Evolutionary conservation across 2,797 vertebrate species (phyloP).

Genomic region (Vipera latastei): DNA sequence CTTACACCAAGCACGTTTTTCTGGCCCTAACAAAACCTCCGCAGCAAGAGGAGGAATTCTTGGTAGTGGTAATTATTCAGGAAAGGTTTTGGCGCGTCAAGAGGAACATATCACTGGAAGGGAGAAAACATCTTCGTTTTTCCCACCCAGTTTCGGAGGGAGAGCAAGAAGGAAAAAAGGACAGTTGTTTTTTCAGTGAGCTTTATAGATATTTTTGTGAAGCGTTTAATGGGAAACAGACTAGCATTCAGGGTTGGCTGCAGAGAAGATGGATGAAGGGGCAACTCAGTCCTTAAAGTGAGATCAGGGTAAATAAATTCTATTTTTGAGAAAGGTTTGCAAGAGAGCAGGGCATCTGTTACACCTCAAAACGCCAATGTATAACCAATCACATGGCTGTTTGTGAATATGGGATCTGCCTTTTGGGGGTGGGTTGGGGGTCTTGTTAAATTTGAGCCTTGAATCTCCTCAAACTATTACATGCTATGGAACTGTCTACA

Average conservation of each 20-base stretch:
- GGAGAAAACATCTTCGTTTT: not conserved
- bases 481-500: conserved; percentile 69
- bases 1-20: not conserved
- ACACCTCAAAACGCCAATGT: not conserved
- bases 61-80: fast-evolving
- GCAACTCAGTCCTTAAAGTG: not conserved
- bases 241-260: not conserved
- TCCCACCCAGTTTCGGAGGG: not conserved
- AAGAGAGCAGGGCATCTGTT: not conserved
- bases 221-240: not conserved
- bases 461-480: not conserved
- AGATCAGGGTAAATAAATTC: not conserved
- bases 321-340: not conserved
- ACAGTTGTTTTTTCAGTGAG: not conserved
- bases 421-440: too few relatives aligned
- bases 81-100: not conserved
- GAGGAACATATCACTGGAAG: not conserved
- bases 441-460: not conserved
- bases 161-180: not conserved
- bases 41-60: not conserved
- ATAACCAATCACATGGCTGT: not conserved
- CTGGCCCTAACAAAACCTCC: not conserved
- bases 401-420: not conserved
- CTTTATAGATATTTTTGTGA: not conserved
- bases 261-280: not conserved